Evolutionary conservation across 2,797 vertebrate species (phyloP).

Genomic region (Aeoliscus strigatus): DNA sequence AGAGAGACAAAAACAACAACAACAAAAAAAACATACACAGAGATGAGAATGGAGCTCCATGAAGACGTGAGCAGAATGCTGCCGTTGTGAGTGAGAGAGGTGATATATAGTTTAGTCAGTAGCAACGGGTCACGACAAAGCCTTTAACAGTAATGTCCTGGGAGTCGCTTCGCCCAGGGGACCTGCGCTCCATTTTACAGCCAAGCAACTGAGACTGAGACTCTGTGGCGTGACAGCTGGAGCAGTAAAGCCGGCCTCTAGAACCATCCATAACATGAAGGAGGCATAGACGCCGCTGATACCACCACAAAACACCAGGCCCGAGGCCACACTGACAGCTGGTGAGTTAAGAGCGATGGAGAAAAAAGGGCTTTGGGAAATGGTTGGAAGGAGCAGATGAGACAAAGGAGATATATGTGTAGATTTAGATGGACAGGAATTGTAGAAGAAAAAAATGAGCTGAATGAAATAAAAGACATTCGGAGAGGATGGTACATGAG

Average conservation of each 20-base stretch:
- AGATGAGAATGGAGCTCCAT: conserved; percentile 38
- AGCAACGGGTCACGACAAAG: conserved; percentile 70
- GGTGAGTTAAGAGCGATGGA: conserved; percentile 53
- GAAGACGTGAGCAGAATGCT: conserved; percentile 68
- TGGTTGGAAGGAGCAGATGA: conserved; percentile 40
- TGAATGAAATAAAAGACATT: conserved; percentile 5
- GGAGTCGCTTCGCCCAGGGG: conserved; percentile 68
- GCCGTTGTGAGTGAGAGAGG: conserved; percentile 40
- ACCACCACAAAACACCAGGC: conserved; percentile 68
- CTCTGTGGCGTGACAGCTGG: conserved; percentile 61
- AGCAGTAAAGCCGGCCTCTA: conserved; percentile 66
- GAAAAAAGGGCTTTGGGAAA: conserved; percentile 50
- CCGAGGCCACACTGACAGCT: conserved; percentile 65
- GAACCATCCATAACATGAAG: conserved; percentile 67
- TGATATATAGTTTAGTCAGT: conserved; percentile 73
- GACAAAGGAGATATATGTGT: conserved; percentile 48
- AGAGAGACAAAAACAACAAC: conserved; percentile 34
- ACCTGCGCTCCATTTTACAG: conserved; percentile 72
- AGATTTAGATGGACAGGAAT: conserved; percentile 27
- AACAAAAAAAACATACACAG: conserved; percentile 22
- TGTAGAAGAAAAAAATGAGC: conserved; percentile 22
- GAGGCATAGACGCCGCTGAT: conserved; percentile 57
- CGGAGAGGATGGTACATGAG: not conserved
- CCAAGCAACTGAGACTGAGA: conserved; percentile 70
- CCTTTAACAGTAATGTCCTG: conserved; percentile 73